Conservation (phyloP, 2,888 invertebrate genomes). For the Eumacrocentrus americanus region DNA sequence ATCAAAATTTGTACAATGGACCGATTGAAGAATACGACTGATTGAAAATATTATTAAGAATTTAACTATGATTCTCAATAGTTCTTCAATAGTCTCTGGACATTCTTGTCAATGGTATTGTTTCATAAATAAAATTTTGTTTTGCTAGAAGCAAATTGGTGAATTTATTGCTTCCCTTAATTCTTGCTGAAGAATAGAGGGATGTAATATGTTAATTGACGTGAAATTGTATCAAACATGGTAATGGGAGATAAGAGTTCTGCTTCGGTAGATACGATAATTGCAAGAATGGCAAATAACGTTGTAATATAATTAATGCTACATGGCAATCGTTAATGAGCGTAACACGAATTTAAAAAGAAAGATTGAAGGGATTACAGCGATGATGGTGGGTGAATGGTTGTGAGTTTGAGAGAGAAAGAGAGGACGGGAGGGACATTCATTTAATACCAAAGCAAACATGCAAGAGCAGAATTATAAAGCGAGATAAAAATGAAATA, state of each 20-base stretch:
- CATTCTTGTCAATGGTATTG: no score
- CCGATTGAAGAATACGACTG: no score
- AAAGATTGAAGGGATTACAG: neutral
- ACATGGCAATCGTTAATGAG: constrained; percentile 24
- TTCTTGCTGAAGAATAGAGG: constrained; percentile 9
- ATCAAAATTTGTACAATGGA: no score
- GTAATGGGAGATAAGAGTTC: constrained; percentile 1
- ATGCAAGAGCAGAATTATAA: constrained; percentile 9
- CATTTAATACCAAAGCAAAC: constrained; percentile 27
- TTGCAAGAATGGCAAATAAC: constrained; percentile 24
- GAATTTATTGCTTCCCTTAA: constrained; percentile 1
- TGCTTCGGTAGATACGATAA: constrained; percentile 20
- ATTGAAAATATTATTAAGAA: no score
- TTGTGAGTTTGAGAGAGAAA: neutral
- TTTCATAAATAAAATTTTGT: no score
- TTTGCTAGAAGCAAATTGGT: no score
- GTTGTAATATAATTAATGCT: constrained; percentile 28
- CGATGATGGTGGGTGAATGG: constrained; percentile 11
- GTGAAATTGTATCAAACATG: constrained; percentile 4
- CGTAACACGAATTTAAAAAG: constrained; percentile 19
- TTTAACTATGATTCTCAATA: no score
- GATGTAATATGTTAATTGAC: constrained; percentile 25
- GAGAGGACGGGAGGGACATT: neutral
- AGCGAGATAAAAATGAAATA: constrained; percentile 2
- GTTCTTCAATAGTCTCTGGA: no score